These are phyloP conservation scores for Penaeus chinensis DNA, from an alignment of 1,140 invertebrate species.

Conservation along the genomic window DNA sequence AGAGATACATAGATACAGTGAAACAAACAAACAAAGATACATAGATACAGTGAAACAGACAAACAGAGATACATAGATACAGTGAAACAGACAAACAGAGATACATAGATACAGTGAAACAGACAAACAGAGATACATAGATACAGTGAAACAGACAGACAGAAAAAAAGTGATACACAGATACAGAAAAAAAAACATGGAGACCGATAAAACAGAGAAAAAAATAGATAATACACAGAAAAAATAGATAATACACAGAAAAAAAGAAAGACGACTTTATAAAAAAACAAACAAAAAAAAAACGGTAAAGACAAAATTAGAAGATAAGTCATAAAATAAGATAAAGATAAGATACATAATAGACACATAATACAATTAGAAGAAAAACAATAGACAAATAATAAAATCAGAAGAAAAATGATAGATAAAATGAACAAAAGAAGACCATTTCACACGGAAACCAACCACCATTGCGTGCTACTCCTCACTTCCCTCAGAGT, in stretches of 20 bases:
- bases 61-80: neutral
- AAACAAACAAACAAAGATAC: neutral
- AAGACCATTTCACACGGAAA: too few species aligned
- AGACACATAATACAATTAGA: too few species aligned
- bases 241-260: too few species aligned
- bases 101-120: neutral
- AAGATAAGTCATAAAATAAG: neutral
- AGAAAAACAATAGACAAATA: neutral
- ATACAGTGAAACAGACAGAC: neutral
- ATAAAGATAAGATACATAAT: too few species aligned
- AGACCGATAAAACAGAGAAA: too few species aligned
- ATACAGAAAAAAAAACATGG: neutral
- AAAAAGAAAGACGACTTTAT: neutral
- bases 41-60: neutral
- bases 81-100: neutral
- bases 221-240: too few species aligned
- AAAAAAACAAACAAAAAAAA: too few species aligned
- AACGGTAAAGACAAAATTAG: neutral
- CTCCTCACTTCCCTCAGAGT: too few species aligned
- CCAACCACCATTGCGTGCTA: too few species aligned
- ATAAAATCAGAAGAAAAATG: neutral
- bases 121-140: neutral
- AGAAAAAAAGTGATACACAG: conserved; percentile 21
- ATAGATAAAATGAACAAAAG: too few species aligned
- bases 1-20: neutral